Percentiles rank a stretch among this genome's conserved stretches.
Evolutionary conservation across 2,113 vertebrate genomes (phyloP).

Genomic region (Formicarius rufipectus): DNA sequence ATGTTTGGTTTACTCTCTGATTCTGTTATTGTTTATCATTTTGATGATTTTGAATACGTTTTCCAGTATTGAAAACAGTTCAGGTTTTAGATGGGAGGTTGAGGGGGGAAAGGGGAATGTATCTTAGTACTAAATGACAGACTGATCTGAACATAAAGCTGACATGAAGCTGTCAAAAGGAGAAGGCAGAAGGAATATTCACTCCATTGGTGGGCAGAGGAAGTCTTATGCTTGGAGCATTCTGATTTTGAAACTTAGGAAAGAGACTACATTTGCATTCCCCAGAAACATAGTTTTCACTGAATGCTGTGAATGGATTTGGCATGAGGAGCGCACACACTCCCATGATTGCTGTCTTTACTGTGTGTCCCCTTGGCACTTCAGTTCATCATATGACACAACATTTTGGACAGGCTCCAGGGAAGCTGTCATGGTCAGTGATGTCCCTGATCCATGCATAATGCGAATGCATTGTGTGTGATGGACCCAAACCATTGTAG

Average conservation of each 20-base stretch:
- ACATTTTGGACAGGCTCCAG: slow-evolving; percentile 35
- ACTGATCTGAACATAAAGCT: background rate
- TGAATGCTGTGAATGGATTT: background rate
- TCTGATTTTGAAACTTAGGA: background rate
- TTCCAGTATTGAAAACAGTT: background rate
- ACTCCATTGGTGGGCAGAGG: background rate
- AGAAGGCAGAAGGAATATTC: background rate
- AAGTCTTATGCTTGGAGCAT: background rate
- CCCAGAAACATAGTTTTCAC: background rate
- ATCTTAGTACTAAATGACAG: background rate
- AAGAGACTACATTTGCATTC: background rate
- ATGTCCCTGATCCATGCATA: background rate
- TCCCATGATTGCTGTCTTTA: background rate
- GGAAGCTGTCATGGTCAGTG: background rate
- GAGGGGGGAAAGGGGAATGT: background rate
- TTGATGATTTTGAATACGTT: background rate
- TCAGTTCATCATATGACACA: slow-evolving; percentile 19
- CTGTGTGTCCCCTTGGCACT: background rate
- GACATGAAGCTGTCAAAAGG: background rate
- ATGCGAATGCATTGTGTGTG: background rate
- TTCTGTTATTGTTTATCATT: background rate
- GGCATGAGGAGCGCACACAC: background rate
- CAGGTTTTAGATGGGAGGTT: background rate
- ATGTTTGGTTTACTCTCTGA: background rate
- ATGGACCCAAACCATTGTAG: background rate